Percentiles rank a stretch among this genome's conserved stretches.
Evolutionary conservation across 2,888 invertebrate species (phyloP).

Genomic region (Diarsia dahlii): DNA sequence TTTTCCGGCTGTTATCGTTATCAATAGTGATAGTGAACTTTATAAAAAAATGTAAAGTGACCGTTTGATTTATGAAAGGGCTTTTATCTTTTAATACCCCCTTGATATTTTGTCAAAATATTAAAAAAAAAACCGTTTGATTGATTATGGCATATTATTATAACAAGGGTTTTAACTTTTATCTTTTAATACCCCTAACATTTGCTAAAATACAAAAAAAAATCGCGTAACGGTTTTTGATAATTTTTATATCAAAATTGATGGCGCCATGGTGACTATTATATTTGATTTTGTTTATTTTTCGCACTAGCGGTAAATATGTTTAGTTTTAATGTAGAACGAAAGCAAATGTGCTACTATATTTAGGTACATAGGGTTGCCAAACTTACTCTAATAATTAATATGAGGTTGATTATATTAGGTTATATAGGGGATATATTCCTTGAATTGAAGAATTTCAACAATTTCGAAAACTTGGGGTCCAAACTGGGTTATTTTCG

Average conservation of each 20-base stretch:
- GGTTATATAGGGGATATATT: too few species aligned
- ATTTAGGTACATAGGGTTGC: conserved; percentile 1
- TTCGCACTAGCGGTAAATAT: background rate
- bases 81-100: conserved; percentile 1
- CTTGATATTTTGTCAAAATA: background rate
- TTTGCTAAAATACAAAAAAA: conserved; percentile 9
- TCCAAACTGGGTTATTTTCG: too few species aligned
- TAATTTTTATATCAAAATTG: background rate
- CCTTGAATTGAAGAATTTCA: too few species aligned
- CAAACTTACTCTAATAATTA: background rate
- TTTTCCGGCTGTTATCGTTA: background rate
- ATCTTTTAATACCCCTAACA: conserved; percentile 15
- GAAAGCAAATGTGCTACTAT: conserved; percentile 28
- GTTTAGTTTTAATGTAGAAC: conserved; percentile 20
- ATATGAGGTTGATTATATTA: too few species aligned
- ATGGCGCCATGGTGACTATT: background rate
- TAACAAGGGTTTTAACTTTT: background rate
- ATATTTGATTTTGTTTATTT: background rate
- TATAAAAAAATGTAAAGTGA: background rate
- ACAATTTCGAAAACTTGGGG: too few species aligned
- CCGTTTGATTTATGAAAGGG: background rate
- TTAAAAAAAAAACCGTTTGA: background rate
- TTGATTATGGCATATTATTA: background rate
- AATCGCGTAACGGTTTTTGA: background rate
- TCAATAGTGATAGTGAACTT: background rate